Conservation (phyloP, 1,140 invertebrate species). For the Diachasma alloeum region DNA sequence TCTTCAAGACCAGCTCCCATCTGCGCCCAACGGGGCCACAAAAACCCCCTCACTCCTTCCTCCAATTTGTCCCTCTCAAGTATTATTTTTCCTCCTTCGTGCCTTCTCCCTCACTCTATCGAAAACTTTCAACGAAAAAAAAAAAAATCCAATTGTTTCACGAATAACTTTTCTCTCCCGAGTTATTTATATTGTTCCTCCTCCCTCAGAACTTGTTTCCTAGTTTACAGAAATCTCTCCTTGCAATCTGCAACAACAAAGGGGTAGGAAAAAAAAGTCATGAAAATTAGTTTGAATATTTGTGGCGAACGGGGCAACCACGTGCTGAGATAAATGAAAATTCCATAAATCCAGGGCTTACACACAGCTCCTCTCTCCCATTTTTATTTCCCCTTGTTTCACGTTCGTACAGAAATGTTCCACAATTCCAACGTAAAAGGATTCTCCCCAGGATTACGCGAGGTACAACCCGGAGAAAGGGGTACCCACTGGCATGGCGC, state of each 20-base stretch:
- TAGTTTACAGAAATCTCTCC: neutral
- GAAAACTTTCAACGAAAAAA: neutral
- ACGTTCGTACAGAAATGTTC: neutral
- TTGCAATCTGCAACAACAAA: neutral
- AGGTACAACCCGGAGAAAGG: neutral
- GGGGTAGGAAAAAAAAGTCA: neutral
- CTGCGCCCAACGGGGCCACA: conserved; percentile 48
- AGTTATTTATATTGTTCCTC: neutral
- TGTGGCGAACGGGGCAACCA: neutral
- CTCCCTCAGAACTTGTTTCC: neutral
- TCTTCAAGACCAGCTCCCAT: conserved; percentile 57
- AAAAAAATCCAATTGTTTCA: neutral
- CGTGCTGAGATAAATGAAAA: neutral
- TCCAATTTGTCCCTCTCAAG: neutral
- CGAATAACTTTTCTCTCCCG: neutral
- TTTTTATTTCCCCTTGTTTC: neutral
- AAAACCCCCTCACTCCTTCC: neutral
- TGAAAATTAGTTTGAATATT: neutral
- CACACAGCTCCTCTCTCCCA: neutral
- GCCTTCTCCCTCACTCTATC: neutral
- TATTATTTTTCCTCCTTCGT: neutral
- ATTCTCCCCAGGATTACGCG: neutral
- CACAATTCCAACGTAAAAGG: neutral
- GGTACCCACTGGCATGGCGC: neutral
- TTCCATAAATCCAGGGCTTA: conserved; percentile 4